Evolutionary conservation across 1,140 invertebrate genomes (phyloP).

Genomic region (Gryon sp.): DNA sequence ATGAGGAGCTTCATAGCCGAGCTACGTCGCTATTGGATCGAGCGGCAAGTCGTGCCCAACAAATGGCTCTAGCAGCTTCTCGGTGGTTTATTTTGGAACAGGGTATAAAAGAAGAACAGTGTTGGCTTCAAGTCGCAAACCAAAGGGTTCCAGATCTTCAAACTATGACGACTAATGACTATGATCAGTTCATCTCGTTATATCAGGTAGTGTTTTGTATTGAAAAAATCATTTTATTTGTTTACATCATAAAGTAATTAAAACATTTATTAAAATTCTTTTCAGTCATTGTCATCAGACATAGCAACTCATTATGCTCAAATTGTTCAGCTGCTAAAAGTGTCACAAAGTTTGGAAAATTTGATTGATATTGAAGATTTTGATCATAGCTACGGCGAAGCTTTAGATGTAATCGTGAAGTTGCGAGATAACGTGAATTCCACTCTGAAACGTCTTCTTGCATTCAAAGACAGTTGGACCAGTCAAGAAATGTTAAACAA

Average conservation of each 20-base stretch:
- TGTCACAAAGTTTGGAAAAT: slow-evolving; percentile 87
- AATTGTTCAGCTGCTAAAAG: slow-evolving; percentile 84
- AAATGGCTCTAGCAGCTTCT: slow-evolving; percentile 89
- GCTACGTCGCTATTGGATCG: slow-evolving; percentile 88
- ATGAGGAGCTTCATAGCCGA: slow-evolving; percentile 86
- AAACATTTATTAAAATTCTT: slow-evolving; percentile 24
- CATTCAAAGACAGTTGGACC: slow-evolving; percentile 88
- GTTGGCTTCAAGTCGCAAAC: slow-evolving; percentile 89
- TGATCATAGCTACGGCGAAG: slow-evolving; percentile 84
- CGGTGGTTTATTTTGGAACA: slow-evolving; percentile 90
- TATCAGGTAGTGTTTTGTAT: slow-evolving; percentile 84
- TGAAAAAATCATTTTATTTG: background rate
- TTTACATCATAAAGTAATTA: background rate
- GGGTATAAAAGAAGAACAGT: slow-evolving; percentile 88
- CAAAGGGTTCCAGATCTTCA: slow-evolving; percentile 89
- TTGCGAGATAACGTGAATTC: slow-evolving; percentile 87
- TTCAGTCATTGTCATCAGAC: slow-evolving; percentile 85
- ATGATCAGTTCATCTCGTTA: slow-evolving; percentile 90
- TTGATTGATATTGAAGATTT: slow-evolving; percentile 86
- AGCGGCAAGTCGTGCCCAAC: slow-evolving; percentile 87
- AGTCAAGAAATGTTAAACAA: slow-evolving; percentile 86
- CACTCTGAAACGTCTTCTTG: slow-evolving; percentile 84
- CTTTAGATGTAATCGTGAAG: slow-evolving; percentile 84
- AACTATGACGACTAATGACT: slow-evolving; percentile 88
- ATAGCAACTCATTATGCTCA: slow-evolving; percentile 88